phyloP scores from a whole-genome alignment of 2,797 vertebrate species.

The Enteromius radiatus region DNA sequence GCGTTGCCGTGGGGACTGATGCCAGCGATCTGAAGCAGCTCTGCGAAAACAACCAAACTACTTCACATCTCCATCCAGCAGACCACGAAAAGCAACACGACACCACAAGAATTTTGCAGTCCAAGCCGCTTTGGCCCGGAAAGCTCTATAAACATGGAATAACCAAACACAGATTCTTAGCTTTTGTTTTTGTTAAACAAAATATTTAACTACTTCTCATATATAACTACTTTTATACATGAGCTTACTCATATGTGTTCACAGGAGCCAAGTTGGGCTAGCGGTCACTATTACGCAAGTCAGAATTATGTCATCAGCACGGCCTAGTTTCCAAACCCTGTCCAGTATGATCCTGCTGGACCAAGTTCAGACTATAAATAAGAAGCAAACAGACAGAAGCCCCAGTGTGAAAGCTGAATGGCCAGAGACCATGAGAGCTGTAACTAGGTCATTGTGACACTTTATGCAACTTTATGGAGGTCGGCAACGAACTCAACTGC shows the following conservation, averaged over 20 bases:
- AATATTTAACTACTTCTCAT: neutral
- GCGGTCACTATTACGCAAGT: neutral
- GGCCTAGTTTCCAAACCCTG: conserved; percentile 33
- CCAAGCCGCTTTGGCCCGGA: neutral
- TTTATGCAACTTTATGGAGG: conserved; percentile 26
- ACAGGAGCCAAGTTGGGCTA: neutral
- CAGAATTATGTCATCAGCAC: conserved; percentile 34
- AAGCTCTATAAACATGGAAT: neutral
- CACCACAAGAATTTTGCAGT: neutral
- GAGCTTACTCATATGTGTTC: too few species aligned
- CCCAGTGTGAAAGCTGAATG: conserved; percentile 54
- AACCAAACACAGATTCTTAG: conserved; percentile 10
- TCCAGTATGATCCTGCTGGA: conserved; percentile 29
- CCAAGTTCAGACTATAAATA: conserved; percentile 66
- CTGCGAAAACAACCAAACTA: conserved; percentile 70
- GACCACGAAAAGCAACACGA: neutral
- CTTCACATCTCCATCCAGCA: conserved; percentile 8
- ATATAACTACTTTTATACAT: neutral
- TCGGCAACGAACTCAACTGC: neutral
- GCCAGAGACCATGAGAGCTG: conserved; percentile 21
- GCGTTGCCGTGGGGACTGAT: conserved; percentile 96
- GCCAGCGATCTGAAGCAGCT: conserved; percentile 95
- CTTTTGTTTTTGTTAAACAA: neutral
- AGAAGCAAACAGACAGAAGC: neutral
- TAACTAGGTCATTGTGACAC: conserved; percentile 68